A percentile compares a stretch with the other conserved stretches of the same genome.
Conservation (phyloP, 2,797 vertebrate genomes). For the Oreonectes daqikongensis region DNA sequence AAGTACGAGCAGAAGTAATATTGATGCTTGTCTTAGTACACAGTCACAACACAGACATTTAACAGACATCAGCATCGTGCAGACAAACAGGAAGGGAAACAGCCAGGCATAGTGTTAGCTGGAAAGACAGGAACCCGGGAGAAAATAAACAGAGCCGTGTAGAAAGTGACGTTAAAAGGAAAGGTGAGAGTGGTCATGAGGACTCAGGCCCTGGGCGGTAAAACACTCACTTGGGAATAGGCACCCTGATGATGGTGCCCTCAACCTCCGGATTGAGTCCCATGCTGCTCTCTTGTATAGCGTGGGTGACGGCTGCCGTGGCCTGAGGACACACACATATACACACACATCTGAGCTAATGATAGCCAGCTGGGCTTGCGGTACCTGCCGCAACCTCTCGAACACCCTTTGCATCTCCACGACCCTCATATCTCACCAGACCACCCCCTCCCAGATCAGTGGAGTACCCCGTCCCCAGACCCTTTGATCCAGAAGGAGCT, state of each 20-base stretch:
- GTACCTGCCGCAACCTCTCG: conserved; percentile 82
- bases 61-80: conserved; percentile 15
- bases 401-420: conserved; percentile 24
- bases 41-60: conserved; percentile 2
- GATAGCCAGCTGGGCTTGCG: conserved; percentile 81
- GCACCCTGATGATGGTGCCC: conserved; percentile 89
- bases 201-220: conserved; percentile 35
- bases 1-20: background rate
- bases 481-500: conserved; percentile 78
- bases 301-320: conserved; percentile 84
- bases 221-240: conserved; percentile 90
- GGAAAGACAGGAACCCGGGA: conserved; percentile 10
- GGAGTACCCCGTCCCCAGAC: conserved; percentile 78
- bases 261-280: conserved; percentile 96
- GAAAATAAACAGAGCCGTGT: conserved; percentile 43
- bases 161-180: conserved; percentile 37
- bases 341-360: conserved; percentile 82
- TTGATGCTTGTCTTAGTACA: background rate
- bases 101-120: conserved; percentile 26
- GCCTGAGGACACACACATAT: conserved; percentile 79
- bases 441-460: conserved; percentile 66
- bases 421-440: conserved; percentile 30
- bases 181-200: conserved; percentile 47
- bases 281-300: conserved; percentile 94
- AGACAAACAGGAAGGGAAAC: conserved; percentile 33